Percentiles rank a stretch among this genome's conserved stretches.
phyloP scores from a whole-genome alignment of 2,113 vertebrate species.

The Semnornis frantzii region DNA sequence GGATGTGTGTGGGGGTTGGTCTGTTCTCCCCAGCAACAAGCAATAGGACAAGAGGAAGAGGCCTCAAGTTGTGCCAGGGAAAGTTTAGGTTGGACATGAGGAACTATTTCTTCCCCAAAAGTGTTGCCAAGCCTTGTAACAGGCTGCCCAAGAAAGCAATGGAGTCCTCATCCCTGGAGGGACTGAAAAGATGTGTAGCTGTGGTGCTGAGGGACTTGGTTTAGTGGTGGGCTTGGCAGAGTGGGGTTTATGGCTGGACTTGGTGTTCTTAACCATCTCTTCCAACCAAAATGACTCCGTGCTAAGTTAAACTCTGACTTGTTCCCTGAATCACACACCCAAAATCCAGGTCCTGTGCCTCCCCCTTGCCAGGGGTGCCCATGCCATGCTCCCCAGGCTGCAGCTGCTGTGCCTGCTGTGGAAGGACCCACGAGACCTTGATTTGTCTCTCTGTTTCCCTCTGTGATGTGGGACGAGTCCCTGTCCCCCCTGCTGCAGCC shows the following conservation, averaged over 20 bases:
- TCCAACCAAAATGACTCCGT: not conserved
- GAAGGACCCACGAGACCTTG: not conserved
- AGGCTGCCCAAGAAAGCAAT: no score
- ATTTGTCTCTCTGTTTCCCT: not conserved
- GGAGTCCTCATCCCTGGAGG: no score
- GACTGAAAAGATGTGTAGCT: no score
- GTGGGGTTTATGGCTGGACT: no score
- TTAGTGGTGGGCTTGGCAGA: no score
- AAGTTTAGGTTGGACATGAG: no score
- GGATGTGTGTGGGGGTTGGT: not conserved
- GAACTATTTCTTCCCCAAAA: no score
- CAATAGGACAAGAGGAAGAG: not conserved
- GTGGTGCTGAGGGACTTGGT: no score
- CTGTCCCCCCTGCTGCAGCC: not conserved
- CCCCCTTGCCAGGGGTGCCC: rapidly evolving
- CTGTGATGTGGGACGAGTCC: not conserved
- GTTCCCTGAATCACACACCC: not conserved
- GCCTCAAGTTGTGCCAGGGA: not conserved
- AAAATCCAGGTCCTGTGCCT: not conserved
- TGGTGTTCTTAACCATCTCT: no score
- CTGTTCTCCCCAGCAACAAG: not conserved
- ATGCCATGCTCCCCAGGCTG: not conserved
- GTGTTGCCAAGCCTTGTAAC: no score
- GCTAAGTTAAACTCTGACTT: not conserved
- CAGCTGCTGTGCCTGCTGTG: not conserved